Base-by-base conservation (phyloP, 2,888 invertebrate species). In the Torymus texanus region DNA sequence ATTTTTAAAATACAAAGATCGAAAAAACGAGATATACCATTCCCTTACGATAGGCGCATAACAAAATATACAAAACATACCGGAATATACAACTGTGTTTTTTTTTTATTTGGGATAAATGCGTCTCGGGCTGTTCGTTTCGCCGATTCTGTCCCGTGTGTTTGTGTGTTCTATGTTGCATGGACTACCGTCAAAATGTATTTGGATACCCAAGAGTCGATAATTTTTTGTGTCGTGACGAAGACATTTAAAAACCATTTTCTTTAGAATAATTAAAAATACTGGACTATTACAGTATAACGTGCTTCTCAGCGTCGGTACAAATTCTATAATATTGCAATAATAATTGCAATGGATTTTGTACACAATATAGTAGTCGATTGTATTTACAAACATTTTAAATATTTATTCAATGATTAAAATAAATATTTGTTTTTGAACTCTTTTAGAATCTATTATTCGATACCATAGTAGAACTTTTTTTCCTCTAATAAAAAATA, bases 51-150 rank as follows among this genome's bases (percentile, higher is more conserved):
- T 77, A 81, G 73, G 73, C 78, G 68, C 65, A 71, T 85, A 86
- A 84, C 85, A 85, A 85, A 86, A 83, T 84, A 84, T 86, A 86
- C 83, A 84, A 85, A 86, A 86, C 81, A 83, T 85, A 85, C 80
- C 41, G 82, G 84, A 86, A 86, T 85, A 86, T 85, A 85, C 82
- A 84, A 78, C 80, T 81, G 75, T 84, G 75, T 75, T 56, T 8
- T 29, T 29, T 29, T 41, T 41, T 41, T 41, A 41, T 75, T 16
- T 83, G 75, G 77, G 71, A 82, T 86, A 85, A 84, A 84, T 85
- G 84, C 83, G 79, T 83, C 78, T 75, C 73, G 75, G 72, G 59
- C 56, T 66, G 50, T 66, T 66, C 74, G 66, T 79, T 76, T 79
- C 73, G 80, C 75, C 75, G 13, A 78, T 77, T 70, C 59, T 70